Evolutionary conservation across 2,888 invertebrate genomes (phyloP).

Genomic region (Calephelis perditalis): DNA sequence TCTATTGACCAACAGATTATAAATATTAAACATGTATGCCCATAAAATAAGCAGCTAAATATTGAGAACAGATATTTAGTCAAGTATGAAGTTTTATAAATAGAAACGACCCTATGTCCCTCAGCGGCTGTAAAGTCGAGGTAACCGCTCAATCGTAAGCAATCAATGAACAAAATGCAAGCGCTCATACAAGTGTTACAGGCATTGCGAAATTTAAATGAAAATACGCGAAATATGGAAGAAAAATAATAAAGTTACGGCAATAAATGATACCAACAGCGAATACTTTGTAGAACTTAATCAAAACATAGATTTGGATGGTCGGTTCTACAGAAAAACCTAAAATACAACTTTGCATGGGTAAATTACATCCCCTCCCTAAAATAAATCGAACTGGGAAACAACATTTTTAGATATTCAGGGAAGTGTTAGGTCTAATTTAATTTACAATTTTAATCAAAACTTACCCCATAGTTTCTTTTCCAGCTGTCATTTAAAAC

Average conservation of each 20-base stretch:
- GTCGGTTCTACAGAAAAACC: constrained; percentile 36
- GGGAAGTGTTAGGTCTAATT: constrained; percentile 25
- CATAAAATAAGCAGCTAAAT: constrained; percentile 30
- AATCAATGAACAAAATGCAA: constrained; percentile 59
- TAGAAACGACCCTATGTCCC: constrained; percentile 47
- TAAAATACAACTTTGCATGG: constrained; percentile 71
- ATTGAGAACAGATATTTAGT: constrained; percentile 31
- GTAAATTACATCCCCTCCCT: constrained; percentile 75
- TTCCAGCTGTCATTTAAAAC: constrained; percentile 87
- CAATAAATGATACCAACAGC: background rate
- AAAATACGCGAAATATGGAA: background rate
- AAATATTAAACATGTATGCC: constrained; percentile 3
- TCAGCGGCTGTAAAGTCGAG: constrained; percentile 50
- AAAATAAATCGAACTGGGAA: constrained; percentile 57
- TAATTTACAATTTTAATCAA: constrained; percentile 19
- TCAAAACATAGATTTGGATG: background rate
- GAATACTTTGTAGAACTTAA: background rate
- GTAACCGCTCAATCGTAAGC: constrained; percentile 61
- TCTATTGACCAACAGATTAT: background rate
- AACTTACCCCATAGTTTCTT: constrained; percentile 89
- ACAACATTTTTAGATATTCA: constrained; percentile 35
- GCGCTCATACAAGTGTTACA: constrained; percentile 40
- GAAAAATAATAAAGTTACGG: background rate
- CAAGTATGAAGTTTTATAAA: constrained; percentile 46
- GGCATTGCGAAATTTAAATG: constrained; percentile 27